Evolutionary conservation across 2,797 vertebrate species (phyloP).

Genomic region (Platalea minor): DNA sequence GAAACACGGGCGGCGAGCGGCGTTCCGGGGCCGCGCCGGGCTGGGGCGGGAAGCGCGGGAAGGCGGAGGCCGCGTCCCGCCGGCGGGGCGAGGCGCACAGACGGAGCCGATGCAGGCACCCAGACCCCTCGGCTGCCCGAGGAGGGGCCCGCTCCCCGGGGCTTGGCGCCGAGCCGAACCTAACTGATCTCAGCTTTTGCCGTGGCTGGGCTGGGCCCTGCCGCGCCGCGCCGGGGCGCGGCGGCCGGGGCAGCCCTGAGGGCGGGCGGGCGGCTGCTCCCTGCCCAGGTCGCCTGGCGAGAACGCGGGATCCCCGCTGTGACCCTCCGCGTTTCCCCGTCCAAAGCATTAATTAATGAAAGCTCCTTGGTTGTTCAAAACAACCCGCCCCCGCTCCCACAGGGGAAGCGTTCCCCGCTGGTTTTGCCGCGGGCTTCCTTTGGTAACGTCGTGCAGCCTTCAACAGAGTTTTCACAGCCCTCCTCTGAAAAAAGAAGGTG

Average conservation of each 20-base stretch:
- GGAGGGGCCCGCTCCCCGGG: no score
- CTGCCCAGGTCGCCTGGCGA: no score
- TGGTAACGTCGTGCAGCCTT: no score
- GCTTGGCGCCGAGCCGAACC: no score
- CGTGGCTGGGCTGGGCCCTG: neutral
- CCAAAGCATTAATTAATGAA: neutral
- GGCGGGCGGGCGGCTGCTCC: neutral
- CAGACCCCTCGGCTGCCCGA: no score
- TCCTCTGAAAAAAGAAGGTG: neutral
- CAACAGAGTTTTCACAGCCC: neutral
- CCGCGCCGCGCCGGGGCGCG: no score
- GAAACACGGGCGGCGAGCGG: neutral
- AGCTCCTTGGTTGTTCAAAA: neutral
- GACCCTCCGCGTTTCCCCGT: neutral
- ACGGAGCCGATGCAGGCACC: no score
- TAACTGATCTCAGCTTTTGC: no score
- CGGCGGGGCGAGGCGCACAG: rapidly evolving
- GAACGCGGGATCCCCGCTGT: rapidly evolving
- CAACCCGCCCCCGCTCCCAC: neutral
- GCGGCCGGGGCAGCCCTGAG: neutral
- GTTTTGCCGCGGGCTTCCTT: neutral
- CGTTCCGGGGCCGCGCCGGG: neutral
- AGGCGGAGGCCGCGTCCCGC: no score
- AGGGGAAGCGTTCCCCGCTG: rapidly evolving
- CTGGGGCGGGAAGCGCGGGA: rapidly evolving